Percentiles rank a stretch among this genome's conserved stretches.
These are phyloP conservation scores for roundworm (Caenorhabditis elegans) DNA, from an alignment of 1,140 invertebrate species.

Conservation along the genomic window WBcel235 BX284605.5:1353001-1353500, in stretches of 20 bases:
- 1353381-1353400: constrained; percentile 59
- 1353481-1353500: no score
- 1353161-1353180: constrained; percentile 55
- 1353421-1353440: no score
- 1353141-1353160: constrained; percentile 47
- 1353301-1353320: constrained; percentile 48
- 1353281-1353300: constrained; percentile 59
- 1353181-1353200: constrained; percentile 50
- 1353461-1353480: no score
- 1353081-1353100: no score
- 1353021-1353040: not conserved
- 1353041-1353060: no score
- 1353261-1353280: constrained; percentile 59
- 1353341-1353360: constrained; percentile 48
- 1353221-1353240: constrained; percentile 57
- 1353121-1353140: constrained; percentile 55
- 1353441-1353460: no score
- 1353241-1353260: constrained; percentile 54
- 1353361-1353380: constrained; percentile 52
- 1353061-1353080: no score
- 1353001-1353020: not conserved
- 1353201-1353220: constrained; percentile 58
- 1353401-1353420: constrained; percentile 36
- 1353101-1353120: constrained; percentile 51
- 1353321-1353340: not conserved